Conservation (phyloP, 2,113 vertebrate genomes). For the Petrocephalus zakoni region DNA sequence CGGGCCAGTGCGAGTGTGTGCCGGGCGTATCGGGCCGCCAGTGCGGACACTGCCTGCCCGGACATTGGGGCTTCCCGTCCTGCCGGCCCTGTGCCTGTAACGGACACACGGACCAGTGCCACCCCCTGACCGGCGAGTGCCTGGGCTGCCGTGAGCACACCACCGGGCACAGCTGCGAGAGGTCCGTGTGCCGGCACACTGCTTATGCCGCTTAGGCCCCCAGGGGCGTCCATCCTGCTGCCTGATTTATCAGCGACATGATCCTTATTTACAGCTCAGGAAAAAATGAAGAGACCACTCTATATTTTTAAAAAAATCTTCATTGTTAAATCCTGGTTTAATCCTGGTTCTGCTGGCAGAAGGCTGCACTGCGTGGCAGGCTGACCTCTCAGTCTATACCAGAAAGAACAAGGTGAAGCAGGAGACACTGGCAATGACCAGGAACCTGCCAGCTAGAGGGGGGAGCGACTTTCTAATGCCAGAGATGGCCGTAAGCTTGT, state of each 20-base stretch:
- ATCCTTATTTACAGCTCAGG: not conserved
- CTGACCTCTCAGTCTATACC: no score
- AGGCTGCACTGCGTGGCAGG: no score
- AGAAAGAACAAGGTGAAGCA: no score
- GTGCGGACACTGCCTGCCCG: slow-evolving; percentile 81
- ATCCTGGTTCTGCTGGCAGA: no score
- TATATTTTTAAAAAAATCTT: no score
- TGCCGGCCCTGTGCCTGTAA: slow-evolving; percentile 88
- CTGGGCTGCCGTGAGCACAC: slow-evolving; percentile 75
- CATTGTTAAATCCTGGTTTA: no score
- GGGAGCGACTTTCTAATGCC: no score
- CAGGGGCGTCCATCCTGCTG: not conserved
- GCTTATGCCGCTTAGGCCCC: not conserved
- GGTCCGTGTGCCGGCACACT: slow-evolving; percentile 51
- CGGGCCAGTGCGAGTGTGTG: slow-evolving; percentile 83
- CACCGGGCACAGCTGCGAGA: slow-evolving; percentile 77
- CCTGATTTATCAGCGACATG: not conserved
- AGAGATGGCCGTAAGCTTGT: no score
- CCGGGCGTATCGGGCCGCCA: slow-evolving; percentile 71
- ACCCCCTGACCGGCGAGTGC: slow-evolving; percentile 71
- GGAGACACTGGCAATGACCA: no score
- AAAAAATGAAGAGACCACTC: no score
- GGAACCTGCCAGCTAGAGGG: no score
- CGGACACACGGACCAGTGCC: slow-evolving; percentile 75
- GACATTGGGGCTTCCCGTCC: slow-evolving; percentile 86